Evolutionary conservation across 2,797 vertebrate genomes (phyloP), one percentile per base, ranked within the genome.

Genomic region (Crenuchus spilurus): DNA sequence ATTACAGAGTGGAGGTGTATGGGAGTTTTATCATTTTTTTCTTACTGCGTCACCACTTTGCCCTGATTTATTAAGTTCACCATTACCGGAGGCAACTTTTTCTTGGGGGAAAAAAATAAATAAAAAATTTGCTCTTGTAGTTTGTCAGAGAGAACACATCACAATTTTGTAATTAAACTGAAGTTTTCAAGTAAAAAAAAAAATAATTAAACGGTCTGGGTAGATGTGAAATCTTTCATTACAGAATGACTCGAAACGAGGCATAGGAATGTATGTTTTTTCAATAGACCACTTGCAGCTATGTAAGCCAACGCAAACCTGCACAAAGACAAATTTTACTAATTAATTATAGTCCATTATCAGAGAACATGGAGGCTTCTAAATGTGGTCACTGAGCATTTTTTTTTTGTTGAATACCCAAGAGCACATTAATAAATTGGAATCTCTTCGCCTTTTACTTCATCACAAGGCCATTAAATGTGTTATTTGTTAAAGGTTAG

Each of bases 21-120:
- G 58, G 3, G 20, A 0, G 13, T 39, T 3, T 52, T 26, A n/a
- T n/a, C n/a, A n/a, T 49, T 24, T 24, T 24, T 14, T 11, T 60
- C 11, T 28, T n/a, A 42, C 1, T 8, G 37, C 20, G 0, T 28
- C 24, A 35, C 18, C 51, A 26, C 14, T 35, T 64, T 26, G 28
- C 20, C 46, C 46, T 44, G n/a, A 64, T 63, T 72, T 10, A 24
- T 18, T 49, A 41, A 72, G 58, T 31, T 2, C 16, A 2, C 49
- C 51, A n/a, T 66, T 48, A 46, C 14, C 24, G 39, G 18, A 35
- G 52, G 30, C 9, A 28, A 26, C 54, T 54, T n/a, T 64, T 44
- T n/a, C 41, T 30, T 62, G 31, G 6, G 20, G 22, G 28, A 33
- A 33, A 58, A 39, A 33, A 62, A 39, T 31, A 31, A 35, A 41